These are phyloP conservation scores for Capra hircus DNA, from an alignment of 2,113 vertebrate genomes.

Conservation along the genomic window DNA sequence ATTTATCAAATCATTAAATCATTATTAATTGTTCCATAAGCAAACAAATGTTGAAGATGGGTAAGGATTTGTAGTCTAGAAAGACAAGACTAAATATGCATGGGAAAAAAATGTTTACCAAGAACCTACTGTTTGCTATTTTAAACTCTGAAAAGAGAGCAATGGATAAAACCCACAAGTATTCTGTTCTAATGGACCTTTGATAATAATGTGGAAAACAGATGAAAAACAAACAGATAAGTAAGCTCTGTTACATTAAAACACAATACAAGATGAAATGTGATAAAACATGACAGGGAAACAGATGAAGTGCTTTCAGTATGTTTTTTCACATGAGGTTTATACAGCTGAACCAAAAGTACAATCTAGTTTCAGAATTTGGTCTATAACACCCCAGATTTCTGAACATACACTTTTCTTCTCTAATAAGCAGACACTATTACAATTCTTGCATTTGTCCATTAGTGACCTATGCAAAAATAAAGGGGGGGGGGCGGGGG, in stretches of 20 bases:
- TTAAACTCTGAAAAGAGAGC: constrained; percentile 15
- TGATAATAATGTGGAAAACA: background rate
- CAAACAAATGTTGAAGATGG: background rate
- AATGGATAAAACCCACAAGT: background rate
- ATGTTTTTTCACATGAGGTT: background rate
- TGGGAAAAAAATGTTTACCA: background rate
- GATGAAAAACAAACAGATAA: background rate
- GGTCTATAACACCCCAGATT: background rate
- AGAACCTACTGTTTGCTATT: background rate
- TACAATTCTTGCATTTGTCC: background rate
- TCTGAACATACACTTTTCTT: background rate
- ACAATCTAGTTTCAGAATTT: background rate
- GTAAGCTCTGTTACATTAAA: background rate
- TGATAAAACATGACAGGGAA: background rate
- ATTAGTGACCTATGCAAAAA: background rate
- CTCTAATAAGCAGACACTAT: background rate
- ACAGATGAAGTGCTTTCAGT: background rate
- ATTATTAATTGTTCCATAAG: constrained; percentile 8
- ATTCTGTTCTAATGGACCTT: background rate
- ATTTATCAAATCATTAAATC: constrained; percentile 5
- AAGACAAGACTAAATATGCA: background rate
- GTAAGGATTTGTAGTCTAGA: constrained; percentile 2
- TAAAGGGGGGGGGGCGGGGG: background rate
- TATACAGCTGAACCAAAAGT: background rate
- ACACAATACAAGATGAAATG: background rate